Base-by-base conservation (phyloP, 2,797 vertebrate species). In the Fistularia commersonii region DNA sequence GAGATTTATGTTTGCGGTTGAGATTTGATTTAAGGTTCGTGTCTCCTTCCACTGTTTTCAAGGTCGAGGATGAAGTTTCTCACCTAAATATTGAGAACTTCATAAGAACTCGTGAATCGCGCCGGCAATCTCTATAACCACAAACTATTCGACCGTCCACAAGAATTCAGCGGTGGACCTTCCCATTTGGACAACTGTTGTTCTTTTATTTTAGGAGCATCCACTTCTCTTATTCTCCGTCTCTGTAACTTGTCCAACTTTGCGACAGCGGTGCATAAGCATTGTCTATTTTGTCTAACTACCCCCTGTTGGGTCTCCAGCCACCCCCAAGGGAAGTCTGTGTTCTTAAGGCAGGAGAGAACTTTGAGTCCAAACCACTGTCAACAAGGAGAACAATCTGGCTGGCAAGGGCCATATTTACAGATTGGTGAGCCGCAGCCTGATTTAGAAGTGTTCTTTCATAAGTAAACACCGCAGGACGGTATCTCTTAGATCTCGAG, bases 311-410 rank as follows among this genome's bases (percentile, higher is more conserved):
- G 58, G 69, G 76, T 72, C 66, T 66, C 75, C 59, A 76, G 76
- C 79, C 74, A 65, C 74, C 85, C 81, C 80, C 80, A 59, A 72
- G 74, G 75, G 73, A 82, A 69, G 76, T 69, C 61, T 84, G 73
- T 72, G 71, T 85, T 87, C 74, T 81, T 71, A 79, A 74, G 76
- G 74, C 54, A 81, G 82, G 76, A 79, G 66, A 67, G 81, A 78
- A 70, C 66, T 77, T 67, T 51, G 66, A 64, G 79, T 79, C 77
- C 72, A 85, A 87, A 88, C 88, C 88, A 82, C 88, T 73, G 80
- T 89, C 87, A 90, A 90, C 87, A 88, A 87, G 76, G 77, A 72
- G 85, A 89, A 87, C 83, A 87, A 85, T 89, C 87, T 89, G 84
- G 82, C 85, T 86, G 81, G 84, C 76, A 74, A 79, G 75, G 79